A percentile compares a stretch with the other conserved stretches of the same genome.
Conservation (phyloP, 2,113 vertebrate genomes). For the Cacatua alba region DNA sequence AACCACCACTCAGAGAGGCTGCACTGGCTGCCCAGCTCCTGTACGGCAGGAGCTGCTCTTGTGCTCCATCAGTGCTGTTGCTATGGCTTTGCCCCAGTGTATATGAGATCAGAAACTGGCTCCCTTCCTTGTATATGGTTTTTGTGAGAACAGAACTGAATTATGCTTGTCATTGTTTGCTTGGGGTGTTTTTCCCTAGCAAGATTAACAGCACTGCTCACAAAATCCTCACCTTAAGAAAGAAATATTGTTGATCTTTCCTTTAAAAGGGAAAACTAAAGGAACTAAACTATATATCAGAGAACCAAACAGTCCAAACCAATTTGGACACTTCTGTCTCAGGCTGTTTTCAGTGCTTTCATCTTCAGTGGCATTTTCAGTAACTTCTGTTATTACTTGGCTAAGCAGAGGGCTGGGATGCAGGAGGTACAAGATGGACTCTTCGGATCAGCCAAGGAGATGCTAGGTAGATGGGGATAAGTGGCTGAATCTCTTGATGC, state of each 20-base stretch:
- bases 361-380: neutral
- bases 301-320: neutral
- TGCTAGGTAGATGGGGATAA: neutral
- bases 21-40: neutral
- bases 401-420: neutral
- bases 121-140: neutral
- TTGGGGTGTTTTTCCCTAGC: neutral
- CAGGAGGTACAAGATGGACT: neutral
- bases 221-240: neutral
- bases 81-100: neutral
- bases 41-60: neutral
- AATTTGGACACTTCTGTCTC: neutral
- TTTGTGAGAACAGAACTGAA: neutral
- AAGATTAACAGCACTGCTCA: neutral
- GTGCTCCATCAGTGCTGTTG: neutral
- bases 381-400: neutral
- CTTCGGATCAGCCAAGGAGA: neutral
- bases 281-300: neutral
- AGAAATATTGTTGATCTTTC: neutral
- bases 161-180: neutral
- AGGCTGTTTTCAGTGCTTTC: neutral
- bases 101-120: conserved; percentile 9
- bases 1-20: neutral
- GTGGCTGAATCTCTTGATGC: neutral
- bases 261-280: neutral